A percentile compares a stretch with the other conserved stretches of the same genome.
Conservation (phyloP, 2,888 invertebrate genomes). For the Tortrix viridana region DNA sequence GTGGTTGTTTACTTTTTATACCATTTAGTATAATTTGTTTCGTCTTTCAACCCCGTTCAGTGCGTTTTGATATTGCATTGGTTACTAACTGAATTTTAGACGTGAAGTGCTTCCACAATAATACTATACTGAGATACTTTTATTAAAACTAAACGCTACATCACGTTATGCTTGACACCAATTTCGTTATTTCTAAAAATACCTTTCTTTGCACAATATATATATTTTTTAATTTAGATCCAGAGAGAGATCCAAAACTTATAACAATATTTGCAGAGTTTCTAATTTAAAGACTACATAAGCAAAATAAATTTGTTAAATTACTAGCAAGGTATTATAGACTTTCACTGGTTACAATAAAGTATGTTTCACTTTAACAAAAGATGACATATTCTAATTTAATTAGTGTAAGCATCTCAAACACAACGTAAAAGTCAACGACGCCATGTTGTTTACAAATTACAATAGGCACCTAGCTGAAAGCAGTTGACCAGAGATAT, state of each 20-base stretch:
- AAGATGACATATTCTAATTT: neutral
- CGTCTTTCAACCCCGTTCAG: neutral
- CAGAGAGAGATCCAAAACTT: too few species aligned
- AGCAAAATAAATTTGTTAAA: too few species aligned
- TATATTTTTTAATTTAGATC: too few species aligned
- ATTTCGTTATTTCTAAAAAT: neutral
- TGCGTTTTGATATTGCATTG: constrained; percentile 19
- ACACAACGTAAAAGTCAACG: constrained; percentile 21
- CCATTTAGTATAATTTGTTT: constrained; percentile 3
- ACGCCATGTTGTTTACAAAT: constrained; percentile 35
- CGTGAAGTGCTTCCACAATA: neutral
- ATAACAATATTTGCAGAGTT: too few species aligned
- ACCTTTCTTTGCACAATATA: too few species aligned
- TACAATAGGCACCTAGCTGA: neutral
- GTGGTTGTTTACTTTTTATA: constrained; percentile 2
- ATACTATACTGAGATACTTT: too few species aligned
- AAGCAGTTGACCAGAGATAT: neutral
- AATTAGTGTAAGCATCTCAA: neutral
- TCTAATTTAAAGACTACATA: too few species aligned
- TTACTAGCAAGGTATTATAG: too few species aligned
- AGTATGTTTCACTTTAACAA: too few species aligned
- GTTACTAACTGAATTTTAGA: neutral
- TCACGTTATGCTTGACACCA: neutral
- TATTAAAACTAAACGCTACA: neutral
- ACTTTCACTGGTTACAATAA: too few species aligned